These are phyloP conservation scores for Sinocyclocheilus grahami DNA, from an alignment of 2,113 vertebrate genomes.

Conservation along the genomic window DNA sequence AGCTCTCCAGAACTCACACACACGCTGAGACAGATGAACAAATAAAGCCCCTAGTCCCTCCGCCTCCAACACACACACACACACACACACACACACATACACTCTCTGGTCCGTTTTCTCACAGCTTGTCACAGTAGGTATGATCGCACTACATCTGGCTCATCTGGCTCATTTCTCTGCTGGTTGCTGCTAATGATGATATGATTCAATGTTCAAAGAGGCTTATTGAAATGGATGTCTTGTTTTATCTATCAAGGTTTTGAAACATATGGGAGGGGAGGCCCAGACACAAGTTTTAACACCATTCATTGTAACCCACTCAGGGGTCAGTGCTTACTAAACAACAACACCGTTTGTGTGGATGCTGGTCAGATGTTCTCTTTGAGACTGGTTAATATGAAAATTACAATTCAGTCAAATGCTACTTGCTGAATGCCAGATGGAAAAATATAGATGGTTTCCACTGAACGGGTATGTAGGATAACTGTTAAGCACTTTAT, in stretches of 20 bases:
- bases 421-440: not conserved
- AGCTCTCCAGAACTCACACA: constrained; percentile 23
- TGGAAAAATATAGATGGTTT: constrained; percentile 1
- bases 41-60: constrained; percentile 30
- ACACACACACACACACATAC: not conserved
- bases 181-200: not conserved
- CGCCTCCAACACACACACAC: constrained; percentile 23
- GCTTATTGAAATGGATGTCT: not conserved
- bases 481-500: not conserved
- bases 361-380: not conserved
- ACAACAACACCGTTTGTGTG: not conserved
- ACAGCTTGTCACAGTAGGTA: not conserved
- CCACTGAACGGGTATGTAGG: not conserved
- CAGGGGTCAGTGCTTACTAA: constrained; percentile 5
- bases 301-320: not conserved
- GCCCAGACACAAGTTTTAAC: constrained; percentile 9
- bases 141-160: too few relatives aligned
- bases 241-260: not conserved
- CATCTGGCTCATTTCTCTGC: not conserved
- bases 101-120: not conserved
- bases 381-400: not conserved
- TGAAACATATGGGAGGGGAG: not conserved
- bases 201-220: not conserved
- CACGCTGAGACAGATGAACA: constrained; percentile 43
- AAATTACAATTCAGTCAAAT: constrained; percentile 4